Conservation (phyloP, 2,113 vertebrate species). For the Cyphomyrus discorhynchus region DNA sequence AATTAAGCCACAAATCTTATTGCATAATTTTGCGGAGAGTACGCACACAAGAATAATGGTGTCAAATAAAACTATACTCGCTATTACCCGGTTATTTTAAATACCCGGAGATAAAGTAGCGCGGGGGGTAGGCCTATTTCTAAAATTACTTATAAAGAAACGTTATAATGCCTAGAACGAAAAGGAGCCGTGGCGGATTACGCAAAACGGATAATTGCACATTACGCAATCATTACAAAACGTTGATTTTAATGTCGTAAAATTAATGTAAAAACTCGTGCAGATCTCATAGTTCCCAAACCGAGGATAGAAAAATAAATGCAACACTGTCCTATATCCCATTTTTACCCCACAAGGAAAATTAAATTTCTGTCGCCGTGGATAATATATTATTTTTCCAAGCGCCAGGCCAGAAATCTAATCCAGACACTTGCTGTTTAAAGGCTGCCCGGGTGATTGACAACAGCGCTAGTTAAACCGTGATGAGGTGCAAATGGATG, state of each 20-base stretch:
- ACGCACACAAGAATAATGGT: background rate
- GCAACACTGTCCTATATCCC: background rate
- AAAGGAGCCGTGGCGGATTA: conserved; percentile 5
- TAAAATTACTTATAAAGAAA: background rate
- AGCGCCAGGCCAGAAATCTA: conserved; percentile 40
- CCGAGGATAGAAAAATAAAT: background rate
- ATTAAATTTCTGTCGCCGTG: conserved; percentile 37
- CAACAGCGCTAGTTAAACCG: conserved; percentile 67
- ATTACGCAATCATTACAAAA: conserved; percentile 30
- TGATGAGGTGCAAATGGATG: conserved; percentile 66
- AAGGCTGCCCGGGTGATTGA: conserved; percentile 55
- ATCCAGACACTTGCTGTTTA: conserved; percentile 45
- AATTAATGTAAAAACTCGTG: conserved; percentile 25
- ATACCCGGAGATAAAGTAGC: background rate
- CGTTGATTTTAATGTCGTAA: conserved; percentile 38
- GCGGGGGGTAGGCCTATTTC: background rate
- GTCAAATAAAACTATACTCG: background rate
- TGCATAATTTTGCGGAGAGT: background rate
- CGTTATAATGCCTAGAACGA: conserved; percentile 27
- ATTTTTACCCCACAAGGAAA: conserved; percentile 3
- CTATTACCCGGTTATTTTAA: background rate
- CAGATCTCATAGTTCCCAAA: conserved; percentile 22
- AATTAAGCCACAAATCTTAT: conserved; percentile 43
- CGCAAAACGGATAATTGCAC: conserved; percentile 18
- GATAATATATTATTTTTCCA: conserved; percentile 19